A percentile compares a stretch with the other conserved stretches of the same genome.
These are phyloP conservation scores for Caenorhabditis panamensis DNA, from an alignment of 2,888 invertebrate species.

Conservation along the genomic window DNA sequence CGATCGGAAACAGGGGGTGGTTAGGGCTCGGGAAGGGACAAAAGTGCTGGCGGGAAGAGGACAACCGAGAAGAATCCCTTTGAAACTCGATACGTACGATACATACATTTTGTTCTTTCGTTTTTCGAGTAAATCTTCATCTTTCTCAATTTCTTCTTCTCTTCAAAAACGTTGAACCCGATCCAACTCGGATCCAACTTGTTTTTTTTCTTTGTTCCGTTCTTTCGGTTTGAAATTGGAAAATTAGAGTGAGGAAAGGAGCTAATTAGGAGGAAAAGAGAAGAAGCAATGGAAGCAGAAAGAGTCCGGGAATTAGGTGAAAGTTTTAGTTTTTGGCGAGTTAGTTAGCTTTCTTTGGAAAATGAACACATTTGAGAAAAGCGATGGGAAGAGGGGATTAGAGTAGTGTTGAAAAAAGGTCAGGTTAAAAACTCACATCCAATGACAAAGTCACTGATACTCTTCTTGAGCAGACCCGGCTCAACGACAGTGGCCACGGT, in stretches of 20 bases:
- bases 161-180: neutral
- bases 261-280: conserved; percentile 26
- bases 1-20: conserved; percentile 7
- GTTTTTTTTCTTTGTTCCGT: conserved; percentile 1
- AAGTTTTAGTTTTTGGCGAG: conserved; percentile 3
- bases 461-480: conserved; percentile 61
- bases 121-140: conserved; percentile 38
- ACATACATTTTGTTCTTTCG: conserved; percentile 61
- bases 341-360: neutral
- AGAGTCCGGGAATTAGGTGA: conserved; percentile 3
- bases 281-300: neutral
- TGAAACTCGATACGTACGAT: conserved; percentile 63
- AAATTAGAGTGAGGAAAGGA: conserved; percentile 11
- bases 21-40: conserved; percentile 9
- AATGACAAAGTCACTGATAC: conserved; percentile 63
- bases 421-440: conserved; percentile 51
- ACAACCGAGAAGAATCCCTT: conserved; percentile 30
- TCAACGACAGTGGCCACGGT: conserved; percentile 57
- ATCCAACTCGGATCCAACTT: too few species aligned
- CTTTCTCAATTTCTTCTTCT: conserved; percentile 12
- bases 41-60: conserved; percentile 44
- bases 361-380: conserved; percentile 4
- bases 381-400: neutral
- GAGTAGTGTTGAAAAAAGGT: neutral
- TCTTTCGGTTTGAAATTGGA: conserved; percentile 8